A percentile compares a stretch with the other conserved stretches of the same genome.
phyloP scores from a whole-genome alignment of 2,113 vertebrate genomes.

The Xiphophorus maculatus region DNA sequence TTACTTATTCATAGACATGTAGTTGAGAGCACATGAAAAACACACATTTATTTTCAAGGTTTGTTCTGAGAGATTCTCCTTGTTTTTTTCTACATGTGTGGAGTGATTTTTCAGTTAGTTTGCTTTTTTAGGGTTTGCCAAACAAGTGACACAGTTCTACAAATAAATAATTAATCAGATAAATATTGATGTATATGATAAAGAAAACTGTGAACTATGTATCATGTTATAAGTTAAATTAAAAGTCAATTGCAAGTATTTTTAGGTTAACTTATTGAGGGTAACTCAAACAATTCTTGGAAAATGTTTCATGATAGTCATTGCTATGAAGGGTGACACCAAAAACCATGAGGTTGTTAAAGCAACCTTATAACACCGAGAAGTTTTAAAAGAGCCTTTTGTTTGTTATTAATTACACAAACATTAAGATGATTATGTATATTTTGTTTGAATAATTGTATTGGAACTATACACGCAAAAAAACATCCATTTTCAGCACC shows the following conservation, averaged over 20 bases:
- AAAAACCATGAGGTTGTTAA: no score
- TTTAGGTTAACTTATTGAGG: background rate
- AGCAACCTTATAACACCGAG: background rate
- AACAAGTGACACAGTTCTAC: background rate
- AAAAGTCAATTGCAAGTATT: background rate
- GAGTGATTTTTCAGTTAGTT: conserved; percentile 28
- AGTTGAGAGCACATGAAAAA: conserved; percentile 49
- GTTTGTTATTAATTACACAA: background rate
- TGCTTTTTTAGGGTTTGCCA: background rate
- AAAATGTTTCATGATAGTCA: no score
- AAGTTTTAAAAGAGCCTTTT: background rate
- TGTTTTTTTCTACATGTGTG: conserved; percentile 8
- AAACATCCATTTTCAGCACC: background rate
- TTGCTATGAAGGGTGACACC: no score
- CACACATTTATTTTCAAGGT: conserved; percentile 52
- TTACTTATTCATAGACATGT: conserved; percentile 68
- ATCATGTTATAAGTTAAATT: background rate
- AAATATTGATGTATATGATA: background rate
- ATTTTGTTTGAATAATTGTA: background rate
- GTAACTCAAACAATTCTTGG: background rate
- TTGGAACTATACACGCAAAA: fast-evolving
- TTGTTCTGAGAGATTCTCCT: conserved; percentile 13
- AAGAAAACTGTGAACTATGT: background rate
- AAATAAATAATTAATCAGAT: background rate
- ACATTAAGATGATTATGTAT: background rate